Conservation (phyloP, 2,888 invertebrate genomes). For the Lamellibrachia columna region DNA sequence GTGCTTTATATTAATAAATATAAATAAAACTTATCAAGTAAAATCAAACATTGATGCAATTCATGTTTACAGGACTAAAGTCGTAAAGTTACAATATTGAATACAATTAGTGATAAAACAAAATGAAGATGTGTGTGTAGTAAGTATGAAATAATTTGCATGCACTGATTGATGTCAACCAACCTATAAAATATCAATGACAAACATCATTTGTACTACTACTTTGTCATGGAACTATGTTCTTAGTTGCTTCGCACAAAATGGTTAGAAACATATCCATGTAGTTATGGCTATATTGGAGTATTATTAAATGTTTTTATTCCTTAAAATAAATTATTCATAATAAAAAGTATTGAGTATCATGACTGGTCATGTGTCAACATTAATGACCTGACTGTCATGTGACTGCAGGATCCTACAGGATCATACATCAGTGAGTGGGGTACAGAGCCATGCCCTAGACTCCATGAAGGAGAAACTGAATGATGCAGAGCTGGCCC, state of each 20-base stretch:
- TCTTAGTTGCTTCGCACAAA: not conserved
- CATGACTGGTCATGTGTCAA: not conserved
- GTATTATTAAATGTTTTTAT: not conserved
- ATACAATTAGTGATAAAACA: too few species aligned
- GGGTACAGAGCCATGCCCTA: slow-evolving; percentile 66
- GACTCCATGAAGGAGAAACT: slow-evolving; percentile 65
- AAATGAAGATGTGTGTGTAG: too few species aligned
- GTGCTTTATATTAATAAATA: too few species aligned
- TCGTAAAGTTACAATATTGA: too few species aligned
- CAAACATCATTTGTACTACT: not conserved
- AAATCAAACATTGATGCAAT: too few species aligned
- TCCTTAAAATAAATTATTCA: too few species aligned
- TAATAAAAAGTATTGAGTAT: not conserved
- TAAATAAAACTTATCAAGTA: too few species aligned
- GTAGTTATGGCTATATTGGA: not conserved
- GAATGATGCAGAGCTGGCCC: slow-evolving; percentile 62
- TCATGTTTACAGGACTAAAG: too few species aligned
- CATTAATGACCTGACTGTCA: not conserved
- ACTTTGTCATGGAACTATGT: not conserved
- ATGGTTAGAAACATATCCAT: not conserved
- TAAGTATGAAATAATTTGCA: too few species aligned
- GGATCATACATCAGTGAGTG: slow-evolving; percentile 67
- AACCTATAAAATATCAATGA: too few species aligned
- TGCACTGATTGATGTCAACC: too few species aligned
- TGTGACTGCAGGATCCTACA: slow-evolving; percentile 60